These are phyloP conservation scores for Macropis europaea DNA, from an alignment of 2,888 invertebrate species.

Conservation along the genomic window DNA sequence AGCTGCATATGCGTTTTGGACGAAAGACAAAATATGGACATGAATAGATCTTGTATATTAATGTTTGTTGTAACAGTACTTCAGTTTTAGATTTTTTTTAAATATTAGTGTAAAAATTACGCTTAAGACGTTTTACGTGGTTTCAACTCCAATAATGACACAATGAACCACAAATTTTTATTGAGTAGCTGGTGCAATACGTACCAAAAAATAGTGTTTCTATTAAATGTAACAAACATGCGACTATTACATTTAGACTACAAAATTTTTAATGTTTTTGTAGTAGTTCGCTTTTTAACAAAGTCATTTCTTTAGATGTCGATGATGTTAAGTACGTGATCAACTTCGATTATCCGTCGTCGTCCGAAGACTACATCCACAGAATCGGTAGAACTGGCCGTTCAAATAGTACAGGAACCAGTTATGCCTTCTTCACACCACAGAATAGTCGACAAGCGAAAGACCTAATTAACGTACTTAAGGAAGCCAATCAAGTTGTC, in stretches of 20 bases:
- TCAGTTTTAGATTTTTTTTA: constrained; percentile 1
- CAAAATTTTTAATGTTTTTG: neutral
- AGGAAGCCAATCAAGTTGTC: constrained; percentile 92
- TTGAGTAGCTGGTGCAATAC: neutral
- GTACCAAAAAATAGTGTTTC: neutral
- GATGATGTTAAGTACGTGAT: constrained; percentile 98
- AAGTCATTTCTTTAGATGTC: constrained; percentile 87
- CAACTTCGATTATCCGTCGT: constrained; percentile 97
- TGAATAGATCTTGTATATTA: neutral
- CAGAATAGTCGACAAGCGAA: constrained; percentile 93
- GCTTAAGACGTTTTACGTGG: neutral
- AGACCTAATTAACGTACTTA: constrained; percentile 92
- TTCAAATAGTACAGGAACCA: constrained; percentile 92
- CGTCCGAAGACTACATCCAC: constrained; percentile 97
- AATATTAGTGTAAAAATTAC: neutral
- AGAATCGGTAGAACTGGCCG: constrained; percentile 96
- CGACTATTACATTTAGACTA: constrained; percentile 4
- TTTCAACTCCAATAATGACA: neutral
- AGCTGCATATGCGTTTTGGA: constrained; percentile 64
- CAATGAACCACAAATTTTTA: neutral
- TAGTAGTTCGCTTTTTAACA: constrained; percentile 16
- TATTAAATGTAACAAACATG: constrained; percentile 3
- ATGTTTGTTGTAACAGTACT: neutral
- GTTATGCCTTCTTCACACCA: constrained; percentile 97
- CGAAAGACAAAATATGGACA: constrained; percentile 3